Evolutionary conservation across 2,797 vertebrate genomes (phyloP).

Genomic region (Otolemur crassicaudatus): DNA sequence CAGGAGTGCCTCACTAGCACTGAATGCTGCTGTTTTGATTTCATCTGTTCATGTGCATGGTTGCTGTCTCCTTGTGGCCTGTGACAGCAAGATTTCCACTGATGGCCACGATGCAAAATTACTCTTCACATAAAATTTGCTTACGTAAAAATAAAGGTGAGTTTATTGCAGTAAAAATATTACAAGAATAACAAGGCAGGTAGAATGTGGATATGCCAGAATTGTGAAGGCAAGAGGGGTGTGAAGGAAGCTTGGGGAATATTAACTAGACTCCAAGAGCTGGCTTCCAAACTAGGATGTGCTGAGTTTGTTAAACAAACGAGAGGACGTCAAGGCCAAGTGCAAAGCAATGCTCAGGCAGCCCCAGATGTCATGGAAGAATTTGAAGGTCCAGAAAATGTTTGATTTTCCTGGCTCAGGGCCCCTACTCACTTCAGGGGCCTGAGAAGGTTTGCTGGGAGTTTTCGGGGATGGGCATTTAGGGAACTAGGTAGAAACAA

Average conservation of each 20-base stretch:
- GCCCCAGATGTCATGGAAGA: not conserved
- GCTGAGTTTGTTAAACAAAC: not conserved
- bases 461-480: not conserved
- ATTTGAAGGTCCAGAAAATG: not conserved
- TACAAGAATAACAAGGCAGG: not conserved
- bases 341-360: not conserved
- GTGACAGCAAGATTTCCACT: not conserved
- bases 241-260: not conserved
- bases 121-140: conserved; percentile 16
- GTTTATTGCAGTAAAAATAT: not conserved
- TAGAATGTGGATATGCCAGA: not conserved
- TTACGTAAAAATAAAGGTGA: not conserved
- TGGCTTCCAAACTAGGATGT: not conserved
- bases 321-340: not conserved
- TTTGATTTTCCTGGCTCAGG: not conserved
- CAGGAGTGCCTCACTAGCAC: rapidly evolving
- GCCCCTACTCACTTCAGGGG: not conserved
- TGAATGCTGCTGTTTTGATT: not conserved
- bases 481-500: not conserved
- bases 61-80: not conserved
- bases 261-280: not conserved
- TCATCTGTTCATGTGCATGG: not conserved
- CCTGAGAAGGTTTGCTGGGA: not conserved
- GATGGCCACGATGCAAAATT: not conserved
- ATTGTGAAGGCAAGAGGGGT: not conserved